phyloP scores from a whole-genome alignment of 2,888 invertebrate genomes.

The Villa cingulata region DNA sequence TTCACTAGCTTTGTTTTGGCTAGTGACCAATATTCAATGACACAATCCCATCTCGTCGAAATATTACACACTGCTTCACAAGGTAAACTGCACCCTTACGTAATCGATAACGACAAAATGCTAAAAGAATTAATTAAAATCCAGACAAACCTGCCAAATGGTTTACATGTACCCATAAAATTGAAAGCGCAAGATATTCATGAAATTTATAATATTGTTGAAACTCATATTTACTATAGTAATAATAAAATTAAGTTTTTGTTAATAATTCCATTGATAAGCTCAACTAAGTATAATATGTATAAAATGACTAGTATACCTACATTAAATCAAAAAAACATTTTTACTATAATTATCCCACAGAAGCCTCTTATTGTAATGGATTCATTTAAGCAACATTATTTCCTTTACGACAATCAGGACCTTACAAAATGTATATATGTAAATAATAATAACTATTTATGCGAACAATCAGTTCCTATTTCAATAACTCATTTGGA shows the following conservation, averaged over 20 bases:
- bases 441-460: background rate
- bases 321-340: background rate
- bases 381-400: background rate
- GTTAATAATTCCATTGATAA: background rate
- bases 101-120: background rate
- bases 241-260: background rate
- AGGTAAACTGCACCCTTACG: background rate
- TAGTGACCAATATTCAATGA: background rate
- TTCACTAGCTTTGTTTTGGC: background rate
- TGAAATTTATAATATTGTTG: background rate
- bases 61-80: background rate
- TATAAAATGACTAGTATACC: slow-evolving; percentile 1
- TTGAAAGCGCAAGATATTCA: background rate
- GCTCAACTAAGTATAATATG: background rate
- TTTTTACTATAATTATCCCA: background rate
- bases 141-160: no score
- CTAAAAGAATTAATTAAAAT: no score
- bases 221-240: background rate
- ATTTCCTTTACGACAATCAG: background rate
- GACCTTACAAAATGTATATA: no score
- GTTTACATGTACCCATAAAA: background rate
- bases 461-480: background rate
- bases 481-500: background rate
- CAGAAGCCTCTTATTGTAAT: background rate
- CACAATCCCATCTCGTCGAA: background rate